These are phyloP conservation scores for Anodontia alba DNA, from an alignment of 2,888 invertebrate species.

Conservation along the genomic window DNA sequence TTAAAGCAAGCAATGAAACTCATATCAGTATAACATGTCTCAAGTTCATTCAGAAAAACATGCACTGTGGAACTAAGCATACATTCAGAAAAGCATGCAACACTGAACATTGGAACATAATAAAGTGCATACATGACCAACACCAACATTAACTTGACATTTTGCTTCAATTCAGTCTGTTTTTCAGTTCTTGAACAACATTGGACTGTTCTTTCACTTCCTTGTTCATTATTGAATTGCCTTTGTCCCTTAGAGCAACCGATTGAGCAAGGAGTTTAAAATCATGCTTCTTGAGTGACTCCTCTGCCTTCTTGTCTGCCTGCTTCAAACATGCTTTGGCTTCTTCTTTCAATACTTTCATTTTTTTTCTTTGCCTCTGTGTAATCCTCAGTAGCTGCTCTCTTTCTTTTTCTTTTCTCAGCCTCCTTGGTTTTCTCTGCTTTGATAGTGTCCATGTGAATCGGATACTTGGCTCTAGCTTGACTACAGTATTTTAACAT, in stretches of 20 bases:
- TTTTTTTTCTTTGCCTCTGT: constrained; percentile 1
- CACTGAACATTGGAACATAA: too few relatives aligned
- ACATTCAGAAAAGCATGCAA: too few relatives aligned
- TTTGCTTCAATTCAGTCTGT: neutral
- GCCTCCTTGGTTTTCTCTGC: neutral
- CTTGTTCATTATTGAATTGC: neutral
- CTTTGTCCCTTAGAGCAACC: constrained; percentile 1
- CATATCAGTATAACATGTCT: too few relatives aligned
- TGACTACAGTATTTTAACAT: constrained; percentile 3
- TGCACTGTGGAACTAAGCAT: too few relatives aligned
- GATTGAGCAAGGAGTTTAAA: constrained; percentile 16
- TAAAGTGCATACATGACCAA: too few relatives aligned
- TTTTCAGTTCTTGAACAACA: constrained; percentile 4
- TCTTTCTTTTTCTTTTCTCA: neutral
- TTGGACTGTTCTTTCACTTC: constrained; percentile 2
- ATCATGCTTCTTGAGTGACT: neutral
- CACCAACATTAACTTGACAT: neutral
- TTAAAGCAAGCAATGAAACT: too few relatives aligned
- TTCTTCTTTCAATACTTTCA: constrained; percentile 12
- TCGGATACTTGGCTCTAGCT: neutral
- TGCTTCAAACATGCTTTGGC: neutral
- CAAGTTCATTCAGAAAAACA: too few relatives aligned
- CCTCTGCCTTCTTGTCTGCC: constrained; percentile 13
- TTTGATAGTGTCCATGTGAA: constrained; percentile 4
- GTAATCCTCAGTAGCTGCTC: neutral